Conservation (phyloP, 2,113 vertebrate species). For the Pluvialis apricaria region DNA sequence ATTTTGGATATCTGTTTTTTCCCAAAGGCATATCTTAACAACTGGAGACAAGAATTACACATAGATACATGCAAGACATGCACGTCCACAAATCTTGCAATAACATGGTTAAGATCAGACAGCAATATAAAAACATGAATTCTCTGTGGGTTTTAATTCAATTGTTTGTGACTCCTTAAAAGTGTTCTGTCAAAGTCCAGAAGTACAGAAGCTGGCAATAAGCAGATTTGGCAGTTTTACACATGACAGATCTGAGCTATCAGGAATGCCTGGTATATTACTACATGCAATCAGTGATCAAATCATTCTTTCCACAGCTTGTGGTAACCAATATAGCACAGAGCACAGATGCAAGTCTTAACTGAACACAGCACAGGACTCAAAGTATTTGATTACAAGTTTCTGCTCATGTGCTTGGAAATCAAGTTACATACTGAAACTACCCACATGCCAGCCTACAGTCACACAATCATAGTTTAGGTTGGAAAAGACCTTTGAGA, state of each 20-base stretch:
- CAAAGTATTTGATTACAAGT: not conserved
- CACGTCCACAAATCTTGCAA: not conserved
- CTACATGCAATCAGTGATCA: not conserved
- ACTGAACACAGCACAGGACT: not conserved
- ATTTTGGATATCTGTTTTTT: not conserved
- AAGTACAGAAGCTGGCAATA: not conserved
- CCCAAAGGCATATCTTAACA: not conserved
- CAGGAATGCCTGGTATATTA: not conserved
- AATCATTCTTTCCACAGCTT: not conserved
- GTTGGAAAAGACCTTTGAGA: not conserved
- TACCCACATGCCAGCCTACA: not conserved
- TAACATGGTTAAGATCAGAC: not conserved
- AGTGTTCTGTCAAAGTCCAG: not conserved
- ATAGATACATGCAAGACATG: not conserved
- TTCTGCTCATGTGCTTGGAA: not conserved
- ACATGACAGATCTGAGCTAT: not conserved
- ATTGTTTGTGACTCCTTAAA: not conserved
- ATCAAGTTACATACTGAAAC: not conserved
- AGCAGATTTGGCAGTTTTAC: not conserved
- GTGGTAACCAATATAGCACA: not conserved
- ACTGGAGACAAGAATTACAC: not conserved
- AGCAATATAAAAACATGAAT: not conserved
- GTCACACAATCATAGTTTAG: not conserved
- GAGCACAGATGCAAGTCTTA: not conserved
- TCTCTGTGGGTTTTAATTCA: not conserved